Percentiles rank a stretch among this genome's conserved stretches.
phyloP scores from a whole-genome alignment of 2,888 invertebrate species.

The Cryptus viduatorius region DNA sequence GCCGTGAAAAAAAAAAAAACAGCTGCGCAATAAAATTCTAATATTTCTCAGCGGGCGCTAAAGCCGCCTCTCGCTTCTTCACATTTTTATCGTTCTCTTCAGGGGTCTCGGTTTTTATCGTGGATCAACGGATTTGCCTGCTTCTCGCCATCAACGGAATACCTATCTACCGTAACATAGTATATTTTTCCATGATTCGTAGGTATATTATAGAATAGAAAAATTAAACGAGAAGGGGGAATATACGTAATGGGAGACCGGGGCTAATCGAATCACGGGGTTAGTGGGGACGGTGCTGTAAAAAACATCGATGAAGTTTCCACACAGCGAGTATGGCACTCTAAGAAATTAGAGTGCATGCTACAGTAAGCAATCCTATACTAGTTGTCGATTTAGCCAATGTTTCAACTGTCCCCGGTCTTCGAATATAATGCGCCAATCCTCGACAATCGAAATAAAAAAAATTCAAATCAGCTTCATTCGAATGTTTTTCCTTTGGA shows the following conservation, averaged over 20 bases:
- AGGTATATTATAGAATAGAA: constrained; percentile 5
- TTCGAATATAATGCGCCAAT: background rate
- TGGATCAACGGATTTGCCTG: constrained; percentile 22
- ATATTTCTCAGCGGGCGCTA: constrained; percentile 24
- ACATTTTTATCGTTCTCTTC: background rate
- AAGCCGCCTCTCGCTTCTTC: background rate
- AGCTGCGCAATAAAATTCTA: constrained; percentile 45
- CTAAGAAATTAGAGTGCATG: too few relatives aligned
- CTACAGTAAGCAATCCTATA: background rate
- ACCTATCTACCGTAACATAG: background rate
- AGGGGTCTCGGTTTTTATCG: background rate
- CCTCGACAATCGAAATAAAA: constrained; percentile 42
- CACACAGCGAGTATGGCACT: too few relatives aligned
- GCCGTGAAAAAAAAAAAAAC: constrained; percentile 9
- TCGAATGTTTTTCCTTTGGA: constrained; percentile 46
- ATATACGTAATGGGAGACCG: background rate
- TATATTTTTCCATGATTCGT: constrained; percentile 28
- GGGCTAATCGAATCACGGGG: too few relatives aligned
- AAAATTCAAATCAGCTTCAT: constrained; percentile 53
- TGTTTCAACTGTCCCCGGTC: too few relatives aligned
- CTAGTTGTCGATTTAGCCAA: too few relatives aligned
- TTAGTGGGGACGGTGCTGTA: too few relatives aligned
- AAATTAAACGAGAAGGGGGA: background rate
- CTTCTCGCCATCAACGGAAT: background rate
- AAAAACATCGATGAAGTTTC: too few relatives aligned